phyloP scores from a whole-genome alignment of 2,797 vertebrate genomes.

The Bovichtus diacanthus region DNA sequence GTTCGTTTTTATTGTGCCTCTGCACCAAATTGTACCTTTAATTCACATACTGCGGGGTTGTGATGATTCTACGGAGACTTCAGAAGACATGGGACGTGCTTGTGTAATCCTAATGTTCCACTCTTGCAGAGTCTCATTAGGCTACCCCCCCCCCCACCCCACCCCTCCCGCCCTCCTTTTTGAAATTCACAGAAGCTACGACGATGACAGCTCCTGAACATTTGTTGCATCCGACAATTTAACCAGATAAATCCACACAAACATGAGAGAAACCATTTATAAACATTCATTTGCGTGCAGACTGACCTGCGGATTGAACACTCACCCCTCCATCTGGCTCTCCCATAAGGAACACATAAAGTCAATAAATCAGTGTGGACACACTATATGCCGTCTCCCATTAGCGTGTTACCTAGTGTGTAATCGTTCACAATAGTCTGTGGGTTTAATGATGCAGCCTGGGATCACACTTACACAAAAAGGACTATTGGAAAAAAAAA shows the following conservation, averaged over 20 bases:
- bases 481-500: slow-evolving; percentile 16
- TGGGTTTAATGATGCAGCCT: slow-evolving; percentile 45
- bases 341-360: slow-evolving; percentile 45
- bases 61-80: slow-evolving; percentile 21
- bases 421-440: slow-evolving; percentile 55
- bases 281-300: slow-evolving; percentile 35
- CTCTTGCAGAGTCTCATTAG: slow-evolving; percentile 36
- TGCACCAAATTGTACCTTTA: slow-evolving; percentile 17
- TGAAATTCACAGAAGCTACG: slow-evolving; percentile 21
- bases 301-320: slow-evolving; percentile 32
- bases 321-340: slow-evolving; percentile 55
- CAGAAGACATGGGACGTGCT: slow-evolving; percentile 24
- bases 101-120: slow-evolving; percentile 36
- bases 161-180: background rate
- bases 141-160: background rate
- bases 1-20: slow-evolving; percentile 12
- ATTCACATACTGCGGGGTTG: slow-evolving; percentile 4
- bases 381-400: slow-evolving; percentile 50
- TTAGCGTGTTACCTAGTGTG: slow-evolving; percentile 61
- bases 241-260: slow-evolving; percentile 25
- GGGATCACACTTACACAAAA: slow-evolving; percentile 41
- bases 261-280: slow-evolving; percentile 27
- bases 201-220: slow-evolving; percentile 12
- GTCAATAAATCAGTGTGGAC: slow-evolving; percentile 54
- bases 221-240: slow-evolving; percentile 22